Evolutionary conservation across 1,140 invertebrate species (phyloP).

Genomic region (Papilio xuthus): DNA sequence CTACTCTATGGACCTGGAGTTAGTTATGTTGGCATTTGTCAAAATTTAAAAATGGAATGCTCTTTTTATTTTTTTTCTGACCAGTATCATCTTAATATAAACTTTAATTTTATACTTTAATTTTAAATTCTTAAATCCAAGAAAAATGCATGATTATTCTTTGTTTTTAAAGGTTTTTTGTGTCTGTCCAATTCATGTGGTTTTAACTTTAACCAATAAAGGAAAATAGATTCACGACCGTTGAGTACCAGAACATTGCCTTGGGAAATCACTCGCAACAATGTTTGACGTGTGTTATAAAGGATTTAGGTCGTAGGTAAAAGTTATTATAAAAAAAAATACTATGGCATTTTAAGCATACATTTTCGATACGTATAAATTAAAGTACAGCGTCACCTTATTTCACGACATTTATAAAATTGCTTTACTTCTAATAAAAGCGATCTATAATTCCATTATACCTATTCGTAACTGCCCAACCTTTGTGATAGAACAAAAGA

Average conservation of each 20-base stretch:
- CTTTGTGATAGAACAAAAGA: conserved; percentile 31
- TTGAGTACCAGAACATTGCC: conserved; percentile 25
- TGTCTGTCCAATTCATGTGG: not conserved
- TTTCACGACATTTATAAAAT: not conserved
- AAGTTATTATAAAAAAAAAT: not conserved
- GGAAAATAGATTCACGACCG: not conserved
- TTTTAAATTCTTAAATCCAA: not conserved
- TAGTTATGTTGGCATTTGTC: no score
- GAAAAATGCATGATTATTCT: not conserved
- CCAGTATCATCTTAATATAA: no score
- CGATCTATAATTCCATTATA: conserved; percentile 2
- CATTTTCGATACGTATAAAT: not conserved
- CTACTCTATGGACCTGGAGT: not conserved
- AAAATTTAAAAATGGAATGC: no score
- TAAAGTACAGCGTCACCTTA: not conserved
- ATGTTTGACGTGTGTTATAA: not conserved
- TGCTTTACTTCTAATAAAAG: not conserved
- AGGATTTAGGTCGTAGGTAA: not conserved
- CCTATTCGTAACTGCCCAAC: not conserved
- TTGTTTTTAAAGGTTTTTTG: not conserved
- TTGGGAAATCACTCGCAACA: conserved; percentile 38
- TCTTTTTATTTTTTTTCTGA: no score
- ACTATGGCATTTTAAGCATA: not conserved
- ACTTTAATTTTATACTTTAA: no score
- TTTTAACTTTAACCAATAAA: not conserved